Base-by-base conservation (phyloP, 1,140 invertebrate genomes). In the Dinothrombium tinctorium region DNA sequence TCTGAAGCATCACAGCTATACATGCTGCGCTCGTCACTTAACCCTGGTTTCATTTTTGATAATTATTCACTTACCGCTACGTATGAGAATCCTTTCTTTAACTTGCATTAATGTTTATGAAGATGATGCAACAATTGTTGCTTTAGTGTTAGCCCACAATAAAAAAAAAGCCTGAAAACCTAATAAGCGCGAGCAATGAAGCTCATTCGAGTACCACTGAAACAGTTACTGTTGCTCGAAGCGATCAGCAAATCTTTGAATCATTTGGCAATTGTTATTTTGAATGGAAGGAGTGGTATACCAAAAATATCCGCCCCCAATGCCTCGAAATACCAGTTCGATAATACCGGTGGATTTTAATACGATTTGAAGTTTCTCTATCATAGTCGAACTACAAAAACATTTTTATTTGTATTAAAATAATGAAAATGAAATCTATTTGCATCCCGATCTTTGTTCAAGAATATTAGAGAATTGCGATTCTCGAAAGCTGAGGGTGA, bases 331-430 rank as follows among this genome's bases (percentile, higher is more conserved):
- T 96, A 90, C 56, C 74, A 86, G 51, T 94, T 86, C 58, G 90
- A 98, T 59, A 82, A 86, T 56, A 71, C 73, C 0, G 92, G 84
- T 12, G 87, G 89, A 0, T 98, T 89, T 55, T 95, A 95, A 54
- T 96, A 90, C 58, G 90, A 98, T 61, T 69, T 82, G 1, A 63
- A 66, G 2, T 94, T 87, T 9, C 77, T 78, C 3, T 69, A 64
- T 53, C 69, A 63, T 49, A 95, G 96, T 59, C 73, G 76, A 48
- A 69, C 77, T 46, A 79, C 74, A 2, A 74, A 74, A 47, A 74
- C 84, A 55, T 99, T n/a, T n/a, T n/a, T n/a, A 89, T 58, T 67
- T 95, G 49, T 96, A 94, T 54, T 99, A 89, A 87, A 83, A 92
- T 62, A 64, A 69, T 2, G 67, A 73, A 15, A 73, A 73, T 32